These are phyloP conservation scores for Drepanosiphum platanoidis DNA, from an alignment of 2,888 invertebrate genomes.

Conservation along the genomic window DNA sequence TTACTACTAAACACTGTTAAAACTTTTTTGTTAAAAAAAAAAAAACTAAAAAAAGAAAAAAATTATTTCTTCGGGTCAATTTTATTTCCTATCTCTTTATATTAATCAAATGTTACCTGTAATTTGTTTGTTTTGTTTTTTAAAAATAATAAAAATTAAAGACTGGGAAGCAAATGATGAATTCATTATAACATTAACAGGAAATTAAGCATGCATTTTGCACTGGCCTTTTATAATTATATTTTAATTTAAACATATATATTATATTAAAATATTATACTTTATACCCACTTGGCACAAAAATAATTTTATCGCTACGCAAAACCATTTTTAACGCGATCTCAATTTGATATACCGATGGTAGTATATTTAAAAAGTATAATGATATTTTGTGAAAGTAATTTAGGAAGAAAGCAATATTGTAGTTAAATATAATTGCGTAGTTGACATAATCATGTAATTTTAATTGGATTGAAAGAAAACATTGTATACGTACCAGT, in stretches of 20 bases:
- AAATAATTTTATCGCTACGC: conserved; percentile 56
- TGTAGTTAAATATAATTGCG: conserved; percentile 45
- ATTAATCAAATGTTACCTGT: conserved; percentile 37
- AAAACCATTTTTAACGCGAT: conserved; percentile 55
- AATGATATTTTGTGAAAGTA: conserved; percentile 43
- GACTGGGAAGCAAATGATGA: conserved; percentile 59
- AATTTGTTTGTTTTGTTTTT: conserved; percentile 24
- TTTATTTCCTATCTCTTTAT: conserved; percentile 33
- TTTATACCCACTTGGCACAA: conserved; percentile 58
- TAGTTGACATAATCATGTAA: conserved; percentile 54
- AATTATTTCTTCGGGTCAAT: conserved; percentile 41
- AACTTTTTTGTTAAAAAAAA: conserved; percentile 28
- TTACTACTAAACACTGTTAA: conserved; percentile 13
- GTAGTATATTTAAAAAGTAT: conserved; percentile 27
- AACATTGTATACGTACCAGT: conserved; percentile 50
- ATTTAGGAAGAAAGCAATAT: conserved; percentile 58
- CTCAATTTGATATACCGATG: conserved; percentile 50
- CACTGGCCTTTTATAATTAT: conserved; percentile 60
- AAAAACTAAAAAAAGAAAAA: conserved; percentile 10
- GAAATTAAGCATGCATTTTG: conserved; percentile 61
- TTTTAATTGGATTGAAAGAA: conserved; percentile 42
- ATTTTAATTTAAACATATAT: conserved; percentile 28
- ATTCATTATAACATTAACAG: conserved; percentile 57
- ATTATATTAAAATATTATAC: conserved; percentile 36
- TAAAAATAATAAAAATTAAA: conserved; percentile 48